Base-by-base conservation (phyloP, 2,888 invertebrate genomes). In the Meta bourneti region DNA sequence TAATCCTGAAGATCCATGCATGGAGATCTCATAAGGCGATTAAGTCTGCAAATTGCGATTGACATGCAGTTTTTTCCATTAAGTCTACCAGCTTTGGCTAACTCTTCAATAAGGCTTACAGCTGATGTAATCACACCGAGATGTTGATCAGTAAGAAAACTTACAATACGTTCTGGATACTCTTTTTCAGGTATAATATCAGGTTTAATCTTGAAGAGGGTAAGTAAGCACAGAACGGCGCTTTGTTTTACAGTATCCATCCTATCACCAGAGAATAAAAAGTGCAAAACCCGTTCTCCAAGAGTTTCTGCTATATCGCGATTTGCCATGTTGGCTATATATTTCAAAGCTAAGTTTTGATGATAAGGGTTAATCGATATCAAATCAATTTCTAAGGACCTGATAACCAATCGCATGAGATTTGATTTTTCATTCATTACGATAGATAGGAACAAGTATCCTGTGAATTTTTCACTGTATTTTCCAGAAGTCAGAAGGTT, bases 401-500 rank as follows among this genome's bases (percentile, higher is more conserved):
- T 99, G 94, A 99, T 99, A 94, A 99, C 99, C 94, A 99, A 96
- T 95, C 99, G 98, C 95, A 99, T 99, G 95, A 99, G 96, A 96
- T 99, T 99, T 96, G 98, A 99, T 95, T 99, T 99, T 94, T 98
- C 98, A 95, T 99, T 99, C 94, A 99, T 98, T 96, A 99, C 96
- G 93, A 99, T 99, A 93, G 99, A 99, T 96, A 99, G 99, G 96
- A 99, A 99, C 94, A 99, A 96, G 95, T 99, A 99, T 93, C 99
- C 98, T 95, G 99, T 99, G 96, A 99, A 99, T 96, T 99, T 99
- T 95, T 99, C 99, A 85, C 99, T 99, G 96, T 99, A 99, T 96
- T 99, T 99, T 95, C 99, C 99, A 93, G 99, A 99, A 93, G 99
- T 99, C 91, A 99, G 96, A 94, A 99, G 96, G 95, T 99, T 99